Evolutionary conservation across 2,797 vertebrate species (phyloP).

Genomic region (Pangasius larnaudii): DNA sequence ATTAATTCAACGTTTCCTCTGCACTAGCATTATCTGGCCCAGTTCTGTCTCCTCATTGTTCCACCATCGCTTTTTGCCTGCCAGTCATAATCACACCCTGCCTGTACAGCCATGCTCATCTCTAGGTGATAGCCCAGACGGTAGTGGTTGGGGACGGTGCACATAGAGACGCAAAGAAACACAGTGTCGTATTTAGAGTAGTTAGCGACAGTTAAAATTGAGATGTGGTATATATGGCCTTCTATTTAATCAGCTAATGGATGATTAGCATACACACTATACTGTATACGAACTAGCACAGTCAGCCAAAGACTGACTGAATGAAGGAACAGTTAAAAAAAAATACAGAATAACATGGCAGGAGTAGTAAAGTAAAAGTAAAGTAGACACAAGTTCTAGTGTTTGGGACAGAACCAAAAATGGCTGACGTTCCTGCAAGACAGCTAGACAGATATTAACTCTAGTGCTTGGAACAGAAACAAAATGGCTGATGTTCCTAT

Average conservation of each 20-base stretch:
- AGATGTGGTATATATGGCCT: neutral
- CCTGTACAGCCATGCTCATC: neutral
- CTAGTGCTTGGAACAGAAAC: neutral
- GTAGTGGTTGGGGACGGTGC: too few relatives aligned
- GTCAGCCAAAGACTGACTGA: neutral
- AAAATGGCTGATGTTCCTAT: neutral
- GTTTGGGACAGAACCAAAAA: neutral
- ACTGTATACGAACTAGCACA: neutral
- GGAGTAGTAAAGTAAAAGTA: neutral
- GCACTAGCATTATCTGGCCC: conserved; percentile 16
- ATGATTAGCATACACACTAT: neutral
- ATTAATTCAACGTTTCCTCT: conserved; percentile 28
- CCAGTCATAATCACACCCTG: conserved; percentile 4
- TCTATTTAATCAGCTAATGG: neutral
- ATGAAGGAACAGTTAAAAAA: neutral
- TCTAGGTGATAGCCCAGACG: neutral
- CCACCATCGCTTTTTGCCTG: neutral
- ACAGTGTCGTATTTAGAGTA: neutral
- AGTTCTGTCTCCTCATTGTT: neutral
- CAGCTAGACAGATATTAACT: neutral
- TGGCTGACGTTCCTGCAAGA: neutral
- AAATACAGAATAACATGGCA: neutral
- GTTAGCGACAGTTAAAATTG: neutral
- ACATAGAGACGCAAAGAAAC: neutral
- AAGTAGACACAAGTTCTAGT: neutral